Percentiles rank a stretch among this genome's conserved stretches.
phyloP scores from a whole-genome alignment of 2,888 invertebrate species.

The Nomada ruficornis region DNA sequence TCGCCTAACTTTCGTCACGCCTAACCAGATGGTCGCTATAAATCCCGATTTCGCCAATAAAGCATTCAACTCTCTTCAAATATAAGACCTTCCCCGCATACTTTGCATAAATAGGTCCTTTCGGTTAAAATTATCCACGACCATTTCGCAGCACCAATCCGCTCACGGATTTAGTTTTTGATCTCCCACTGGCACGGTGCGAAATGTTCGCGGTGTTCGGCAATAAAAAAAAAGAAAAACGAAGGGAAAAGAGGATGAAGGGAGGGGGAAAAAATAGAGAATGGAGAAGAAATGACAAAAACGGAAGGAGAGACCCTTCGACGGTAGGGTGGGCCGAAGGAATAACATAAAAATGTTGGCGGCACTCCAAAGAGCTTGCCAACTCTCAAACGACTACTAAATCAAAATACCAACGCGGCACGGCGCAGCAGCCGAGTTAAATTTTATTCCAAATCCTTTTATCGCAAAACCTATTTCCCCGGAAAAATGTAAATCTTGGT shows the following conservation, averaged over 20 bases:
- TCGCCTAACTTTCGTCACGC: too few relatives aligned
- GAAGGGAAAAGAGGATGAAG: too few relatives aligned
- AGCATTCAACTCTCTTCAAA: too few relatives aligned
- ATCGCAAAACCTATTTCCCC: slow-evolving; percentile 80
- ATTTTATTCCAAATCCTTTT: slow-evolving; percentile 82
- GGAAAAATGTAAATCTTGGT: slow-evolving; percentile 80
- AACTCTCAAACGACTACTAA: slow-evolving; percentile 82
- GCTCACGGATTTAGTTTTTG: slow-evolving; percentile 3
- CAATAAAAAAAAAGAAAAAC: slow-evolving; percentile 17
- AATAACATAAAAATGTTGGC: slow-evolving; percentile 82
- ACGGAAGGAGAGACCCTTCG: slow-evolving; percentile 32
- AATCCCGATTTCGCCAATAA: too few relatives aligned
- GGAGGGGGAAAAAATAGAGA: not conserved
- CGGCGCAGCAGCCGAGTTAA: slow-evolving; percentile 70
- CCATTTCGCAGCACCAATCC: slow-evolving; percentile 6
- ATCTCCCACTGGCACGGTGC: slow-evolving; percentile 25
- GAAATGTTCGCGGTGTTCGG: slow-evolving; percentile 30
- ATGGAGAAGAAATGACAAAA: slow-evolving; percentile 36
- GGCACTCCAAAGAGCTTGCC: slow-evolving; percentile 81
- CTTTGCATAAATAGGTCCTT: not conserved
- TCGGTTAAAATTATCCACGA: not conserved
- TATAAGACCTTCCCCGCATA: too few relatives aligned
- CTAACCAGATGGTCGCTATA: too few relatives aligned
- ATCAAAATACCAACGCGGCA: slow-evolving; percentile 78
- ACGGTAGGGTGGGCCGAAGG: slow-evolving; percentile 57